Evolutionary conservation across 2,888 invertebrate genomes (phyloP).

Genomic region (Venusia cambrica): DNA sequence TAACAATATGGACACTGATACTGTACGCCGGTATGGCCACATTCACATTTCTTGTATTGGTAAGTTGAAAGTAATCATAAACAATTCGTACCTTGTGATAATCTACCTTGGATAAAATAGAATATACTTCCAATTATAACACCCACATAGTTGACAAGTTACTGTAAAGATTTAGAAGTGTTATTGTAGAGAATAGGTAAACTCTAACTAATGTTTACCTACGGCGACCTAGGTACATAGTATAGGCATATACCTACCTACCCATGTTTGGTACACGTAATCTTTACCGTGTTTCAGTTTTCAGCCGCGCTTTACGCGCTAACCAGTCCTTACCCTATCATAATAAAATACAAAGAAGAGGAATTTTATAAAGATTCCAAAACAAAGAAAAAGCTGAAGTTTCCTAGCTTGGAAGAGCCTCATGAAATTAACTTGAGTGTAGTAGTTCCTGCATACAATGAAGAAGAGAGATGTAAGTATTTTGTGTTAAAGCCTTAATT

Average conservation of each 20-base stretch:
- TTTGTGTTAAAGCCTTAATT: no score
- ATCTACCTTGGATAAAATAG: no score
- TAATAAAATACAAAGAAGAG: slow-evolving; percentile 87
- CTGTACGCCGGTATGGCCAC: slow-evolving; percentile 37
- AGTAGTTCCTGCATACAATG: slow-evolving; percentile 98
- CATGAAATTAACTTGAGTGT: slow-evolving; percentile 91
- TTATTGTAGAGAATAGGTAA: no score
- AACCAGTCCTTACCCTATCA: slow-evolving; percentile 84
- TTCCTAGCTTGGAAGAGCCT: slow-evolving; percentile 88
- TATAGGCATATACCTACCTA: neutral
- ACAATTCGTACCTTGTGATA: no score
- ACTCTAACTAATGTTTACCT: no score
- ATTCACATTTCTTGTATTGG: slow-evolving; percentile 38
- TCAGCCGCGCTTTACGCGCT: slow-evolving; percentile 70
- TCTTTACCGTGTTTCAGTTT: slow-evolving; percentile 18
- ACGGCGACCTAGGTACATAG: no score
- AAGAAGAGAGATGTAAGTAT: slow-evolving; percentile 91
- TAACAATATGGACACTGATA: slow-evolving; percentile 34
- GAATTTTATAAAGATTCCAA: slow-evolving; percentile 85
- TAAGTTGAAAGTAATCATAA: no score
- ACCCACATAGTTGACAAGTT: no score
- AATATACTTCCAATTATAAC: no score
- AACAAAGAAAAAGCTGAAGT: slow-evolving; percentile 65
- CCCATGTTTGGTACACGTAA: neutral
- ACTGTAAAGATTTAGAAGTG: no score